Evolutionary conservation across 2,888 invertebrate genomes (phyloP), one percentile per base, ranked within the genome.

Genomic region (Nebria salina): DNA sequence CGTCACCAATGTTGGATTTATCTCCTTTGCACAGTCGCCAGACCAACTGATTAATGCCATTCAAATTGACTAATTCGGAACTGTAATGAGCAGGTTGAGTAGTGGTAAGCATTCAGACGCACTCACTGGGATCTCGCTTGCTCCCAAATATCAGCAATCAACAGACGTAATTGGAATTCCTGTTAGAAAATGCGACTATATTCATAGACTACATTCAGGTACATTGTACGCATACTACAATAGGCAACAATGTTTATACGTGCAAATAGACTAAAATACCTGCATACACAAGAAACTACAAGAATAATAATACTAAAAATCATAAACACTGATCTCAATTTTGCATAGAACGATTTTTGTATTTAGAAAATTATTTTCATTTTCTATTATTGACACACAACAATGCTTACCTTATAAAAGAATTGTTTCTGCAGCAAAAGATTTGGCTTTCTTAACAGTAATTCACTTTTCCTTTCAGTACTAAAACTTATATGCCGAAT

Each of bases 31-130:
- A 65, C 78, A 78, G 72, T 78, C 78, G 42, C 70, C 65, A 72
- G 73, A 8, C 78, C 73, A 78, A 65, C 78, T 78, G 78, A 78
- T 78, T 78, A 78, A 78, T 78, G 73, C 78, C 78, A 78, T 78
- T 78, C 78, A 78, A 73, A 78, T 73, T 78, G 78, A 78, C 78
- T 73, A 78, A 77, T 77, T 77, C 64, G 72, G 41, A 78, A 78
- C 78, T 64, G 65, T 72, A 78, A 78, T 78, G 78, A 73, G 65
- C 78, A 77, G 72, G 72, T 77, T 25, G 34, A 34, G 70, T 70
- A 70, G 11, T 26, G 64, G 64, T 54, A 26, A 77, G 72, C 54
- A 77, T 77, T 77, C 54, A 77, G 70, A 54, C 43, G 54, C 25
- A 70, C 70, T 70, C 70, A n/a, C 70, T 15, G 70, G 34, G 70